These are phyloP conservation scores for Leuciscus idus DNA, from an alignment of 2,113 vertebrate genomes.

Conservation along the genomic window DNA sequence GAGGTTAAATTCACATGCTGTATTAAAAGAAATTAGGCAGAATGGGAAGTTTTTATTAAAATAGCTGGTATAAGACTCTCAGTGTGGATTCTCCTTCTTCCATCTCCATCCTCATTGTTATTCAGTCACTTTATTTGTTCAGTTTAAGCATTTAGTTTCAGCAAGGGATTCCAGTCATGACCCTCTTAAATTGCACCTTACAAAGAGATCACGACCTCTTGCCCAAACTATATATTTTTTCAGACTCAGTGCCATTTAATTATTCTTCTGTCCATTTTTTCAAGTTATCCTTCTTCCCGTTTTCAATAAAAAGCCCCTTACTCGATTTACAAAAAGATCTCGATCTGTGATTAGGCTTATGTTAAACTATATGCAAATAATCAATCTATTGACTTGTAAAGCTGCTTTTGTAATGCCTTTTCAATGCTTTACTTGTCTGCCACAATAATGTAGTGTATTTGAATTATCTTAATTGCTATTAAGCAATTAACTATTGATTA, in stretches of 20 bases:
- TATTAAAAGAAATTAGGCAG: slow-evolving; percentile 20
- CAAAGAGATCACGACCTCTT: background rate
- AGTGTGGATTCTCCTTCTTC: background rate
- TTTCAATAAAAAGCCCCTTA: background rate
- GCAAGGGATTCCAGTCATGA: background rate
- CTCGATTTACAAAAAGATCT: background rate
- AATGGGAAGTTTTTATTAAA: background rate
- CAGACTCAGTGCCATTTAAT: background rate
- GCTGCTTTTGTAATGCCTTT: background rate
- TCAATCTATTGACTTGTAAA: slow-evolving; percentile 4
- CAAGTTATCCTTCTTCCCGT: background rate
- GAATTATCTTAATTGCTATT: background rate
- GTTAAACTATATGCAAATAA: background rate
- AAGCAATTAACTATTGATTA: background rate
- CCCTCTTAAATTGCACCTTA: slow-evolving; percentile 1
- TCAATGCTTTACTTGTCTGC: too few species aligned
- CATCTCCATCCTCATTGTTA: background rate
- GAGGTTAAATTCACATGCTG: slow-evolving; percentile 37
- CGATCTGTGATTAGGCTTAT: background rate
- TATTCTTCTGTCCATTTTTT: background rate
- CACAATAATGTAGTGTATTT: background rate
- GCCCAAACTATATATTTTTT: background rate
- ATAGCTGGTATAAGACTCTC: background rate
- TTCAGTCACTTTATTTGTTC: slow-evolving; percentile 10
- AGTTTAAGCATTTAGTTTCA: background rate